phyloP scores from a whole-genome alignment of 2,113 vertebrate genomes.

The Atrichornis clamosus region DNA sequence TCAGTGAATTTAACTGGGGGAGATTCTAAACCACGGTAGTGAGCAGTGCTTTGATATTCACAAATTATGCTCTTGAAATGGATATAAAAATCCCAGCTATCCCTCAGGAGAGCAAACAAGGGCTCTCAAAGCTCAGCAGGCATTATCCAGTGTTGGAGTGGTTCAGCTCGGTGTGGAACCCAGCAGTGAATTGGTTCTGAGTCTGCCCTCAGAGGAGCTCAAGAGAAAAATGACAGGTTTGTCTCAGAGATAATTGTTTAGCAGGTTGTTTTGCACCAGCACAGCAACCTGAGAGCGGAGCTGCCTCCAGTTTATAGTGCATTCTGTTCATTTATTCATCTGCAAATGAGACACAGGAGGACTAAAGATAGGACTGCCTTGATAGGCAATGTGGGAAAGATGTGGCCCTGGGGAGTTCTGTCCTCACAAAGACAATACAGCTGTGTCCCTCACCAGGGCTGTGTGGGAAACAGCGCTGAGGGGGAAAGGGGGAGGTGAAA shows the following conservation, averaged over 20 bases:
- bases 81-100: background rate
- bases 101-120: background rate
- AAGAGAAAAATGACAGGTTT: background rate
- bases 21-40: background rate
- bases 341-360: background rate
- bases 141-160: background rate
- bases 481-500: background rate
- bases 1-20: background rate
- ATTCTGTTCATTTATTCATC: background rate
- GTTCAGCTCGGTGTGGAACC: background rate
- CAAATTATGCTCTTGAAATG: background rate
- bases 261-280: background rate
- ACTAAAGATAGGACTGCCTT: background rate
- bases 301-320: background rate
- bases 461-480: background rate
- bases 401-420: background rate
- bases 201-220: background rate
- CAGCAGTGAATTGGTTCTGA: background rate
- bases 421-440: slow-evolving; percentile 18
- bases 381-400: background rate
- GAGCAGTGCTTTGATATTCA: background rate
- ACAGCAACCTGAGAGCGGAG: background rate
- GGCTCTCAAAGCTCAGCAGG: background rate
- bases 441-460: background rate
- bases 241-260: background rate